Conservation (phyloP, 2,797 vertebrate species). For the Hozukius guyotensis region DNA sequence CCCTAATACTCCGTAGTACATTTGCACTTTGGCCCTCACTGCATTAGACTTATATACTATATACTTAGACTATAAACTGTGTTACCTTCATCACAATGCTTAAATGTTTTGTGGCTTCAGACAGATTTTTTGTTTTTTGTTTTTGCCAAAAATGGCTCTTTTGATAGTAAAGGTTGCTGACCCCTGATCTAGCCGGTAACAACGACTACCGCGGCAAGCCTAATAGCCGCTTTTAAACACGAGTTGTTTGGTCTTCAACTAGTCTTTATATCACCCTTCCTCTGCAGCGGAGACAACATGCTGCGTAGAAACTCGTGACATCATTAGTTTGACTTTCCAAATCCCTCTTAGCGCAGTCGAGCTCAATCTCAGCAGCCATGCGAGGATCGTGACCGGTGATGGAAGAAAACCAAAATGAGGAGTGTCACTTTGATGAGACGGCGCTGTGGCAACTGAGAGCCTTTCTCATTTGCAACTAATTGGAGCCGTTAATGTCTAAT, state of each 20-base stretch:
- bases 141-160: too few relatives aligned
- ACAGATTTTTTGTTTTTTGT: too few relatives aligned
- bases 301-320: background rate
- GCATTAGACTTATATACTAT: too few relatives aligned
- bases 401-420: conserved; percentile 56
- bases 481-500: conserved; percentile 71
- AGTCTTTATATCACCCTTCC: background rate
- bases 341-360: background rate
- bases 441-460: conserved; percentile 14
- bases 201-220: too few relatives aligned
- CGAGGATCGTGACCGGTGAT: conserved; percentile 38
- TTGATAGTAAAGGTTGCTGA: too few relatives aligned
- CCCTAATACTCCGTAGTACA: too few relatives aligned
- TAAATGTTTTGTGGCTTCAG: too few relatives aligned
- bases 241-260: background rate
- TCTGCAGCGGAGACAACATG: background rate
- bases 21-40: too few relatives aligned
- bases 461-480: conserved; percentile 71
- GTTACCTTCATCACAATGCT: too few relatives aligned
- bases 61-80: too few relatives aligned
- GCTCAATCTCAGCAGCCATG: conserved; percentile 15
- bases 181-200: too few relatives aligned
- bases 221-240: background rate
- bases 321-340: conserved; percentile 11
- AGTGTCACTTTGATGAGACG: conserved; percentile 63